Conservation (phyloP, 1,140 invertebrate species). For the Leguminivora glycinivorella region DNA sequence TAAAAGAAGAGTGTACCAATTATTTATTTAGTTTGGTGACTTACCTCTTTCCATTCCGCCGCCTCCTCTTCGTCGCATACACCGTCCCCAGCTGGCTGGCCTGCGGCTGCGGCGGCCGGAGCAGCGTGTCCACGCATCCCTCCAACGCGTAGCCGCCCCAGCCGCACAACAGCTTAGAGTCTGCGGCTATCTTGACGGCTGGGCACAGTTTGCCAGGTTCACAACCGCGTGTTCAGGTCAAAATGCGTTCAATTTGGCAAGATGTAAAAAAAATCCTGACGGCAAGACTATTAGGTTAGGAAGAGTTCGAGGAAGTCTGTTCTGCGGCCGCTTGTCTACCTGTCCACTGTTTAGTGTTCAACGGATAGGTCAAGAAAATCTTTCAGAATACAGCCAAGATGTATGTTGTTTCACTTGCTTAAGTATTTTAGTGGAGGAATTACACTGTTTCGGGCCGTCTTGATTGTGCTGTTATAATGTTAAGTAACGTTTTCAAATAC, state of each 20-base stretch:
- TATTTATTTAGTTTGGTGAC: constrained; percentile 36
- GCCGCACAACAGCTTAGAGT: constrained; percentile 66
- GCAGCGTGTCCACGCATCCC: constrained; percentile 68
- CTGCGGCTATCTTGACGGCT: constrained; percentile 72
- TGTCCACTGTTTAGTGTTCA: neutral
- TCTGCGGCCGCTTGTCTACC: neutral
- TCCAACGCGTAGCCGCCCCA: constrained; percentile 71
- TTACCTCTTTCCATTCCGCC: constrained; percentile 97
- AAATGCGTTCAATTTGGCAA: neutral
- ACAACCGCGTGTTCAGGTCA: neutral
- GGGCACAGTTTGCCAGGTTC: constrained; percentile 19
- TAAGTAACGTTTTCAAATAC: neutral
- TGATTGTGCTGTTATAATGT: neutral
- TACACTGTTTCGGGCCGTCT: neutral
- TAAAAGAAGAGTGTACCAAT: no score
- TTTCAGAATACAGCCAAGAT: neutral
- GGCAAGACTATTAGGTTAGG: neutral
- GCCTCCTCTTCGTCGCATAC: constrained; percentile 94
- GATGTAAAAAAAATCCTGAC: no score
- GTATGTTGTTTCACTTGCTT: neutral
- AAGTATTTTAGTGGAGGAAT: neutral
- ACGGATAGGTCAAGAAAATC: neutral
- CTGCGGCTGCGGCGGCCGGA: constrained; percentile 68
- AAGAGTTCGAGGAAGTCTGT: neutral
- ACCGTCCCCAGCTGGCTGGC: constrained; percentile 95